A percentile compares a stretch with the other conserved stretches of the same genome.
Conservation (phyloP, 1,140 invertebrate species). For the Acromyrmex heyeri region DNA sequence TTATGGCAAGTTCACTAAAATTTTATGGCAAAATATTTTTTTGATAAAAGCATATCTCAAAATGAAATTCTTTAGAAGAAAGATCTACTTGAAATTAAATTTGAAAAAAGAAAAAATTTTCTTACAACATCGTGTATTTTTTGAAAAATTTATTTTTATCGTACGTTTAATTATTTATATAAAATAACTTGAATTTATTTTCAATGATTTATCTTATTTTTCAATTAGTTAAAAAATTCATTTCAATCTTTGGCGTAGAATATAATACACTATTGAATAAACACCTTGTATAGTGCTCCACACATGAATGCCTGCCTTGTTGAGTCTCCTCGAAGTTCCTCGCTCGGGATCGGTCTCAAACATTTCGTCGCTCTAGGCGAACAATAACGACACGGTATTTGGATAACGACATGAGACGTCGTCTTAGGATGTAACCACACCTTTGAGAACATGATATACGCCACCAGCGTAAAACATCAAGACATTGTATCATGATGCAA, state of each 20-base stretch:
- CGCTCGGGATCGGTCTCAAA: not conserved
- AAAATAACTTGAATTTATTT: not conserved
- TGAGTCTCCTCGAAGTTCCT: not conserved
- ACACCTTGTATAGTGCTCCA: not conserved
- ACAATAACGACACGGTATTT: conserved; percentile 36
- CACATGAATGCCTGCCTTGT: not conserved
- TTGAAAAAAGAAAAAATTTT: not conserved
- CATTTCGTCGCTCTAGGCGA: conserved; percentile 2
- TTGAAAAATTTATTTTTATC: too few species aligned
- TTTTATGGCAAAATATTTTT: not conserved
- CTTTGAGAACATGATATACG: conserved; percentile 45
- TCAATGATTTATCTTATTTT: not conserved
- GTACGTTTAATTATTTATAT: not conserved
- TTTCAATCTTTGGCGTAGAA: too few species aligned
- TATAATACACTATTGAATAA: not conserved
- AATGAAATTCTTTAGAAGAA: not conserved
- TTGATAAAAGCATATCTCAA: not conserved
- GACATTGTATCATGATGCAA: conserved; percentile 36
- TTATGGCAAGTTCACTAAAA: not conserved
- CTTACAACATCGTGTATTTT: not conserved
- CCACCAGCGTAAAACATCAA: conserved; percentile 22
- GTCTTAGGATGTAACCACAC: conserved; percentile 45
- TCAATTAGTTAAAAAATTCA: not conserved
- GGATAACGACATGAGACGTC: conserved; percentile 28
- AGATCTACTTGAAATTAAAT: not conserved